phyloP scores from a whole-genome alignment of 2,797 vertebrate species.

The Spinibarbus caldwelli region DNA sequence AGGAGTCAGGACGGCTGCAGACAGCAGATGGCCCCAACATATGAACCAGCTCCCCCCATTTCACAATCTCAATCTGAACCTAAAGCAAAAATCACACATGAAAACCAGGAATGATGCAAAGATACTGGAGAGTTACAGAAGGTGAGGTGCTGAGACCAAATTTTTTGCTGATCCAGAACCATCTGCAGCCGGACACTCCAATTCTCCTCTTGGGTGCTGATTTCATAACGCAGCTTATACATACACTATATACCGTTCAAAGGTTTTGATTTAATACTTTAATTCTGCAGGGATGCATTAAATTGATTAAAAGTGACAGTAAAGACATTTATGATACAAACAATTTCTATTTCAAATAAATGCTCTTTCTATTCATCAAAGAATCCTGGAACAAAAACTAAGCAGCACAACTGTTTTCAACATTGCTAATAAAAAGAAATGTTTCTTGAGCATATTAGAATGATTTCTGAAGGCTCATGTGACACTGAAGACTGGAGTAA shows the following conservation, averaged over 20 bases:
- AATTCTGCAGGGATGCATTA: neutral
- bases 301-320: neutral
- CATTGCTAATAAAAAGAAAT: neutral
- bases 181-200: neutral
- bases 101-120: neutral
- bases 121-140: neutral
- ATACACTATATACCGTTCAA: neutral
- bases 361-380: neutral
- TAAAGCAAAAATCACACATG: constrained; percentile 5
- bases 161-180: constrained; percentile 18
- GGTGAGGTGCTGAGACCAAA: neutral
- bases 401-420: neutral
- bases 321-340: neutral
- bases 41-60: constrained; percentile 33
- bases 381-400: neutral
- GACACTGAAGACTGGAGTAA: neutral
- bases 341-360: neutral
- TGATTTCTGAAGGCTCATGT: neutral
- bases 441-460: neutral
- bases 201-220: neutral
- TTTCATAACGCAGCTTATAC: neutral
- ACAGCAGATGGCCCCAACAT: constrained; percentile 60
- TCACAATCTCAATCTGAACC: constrained; percentile 20
- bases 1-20: constrained; percentile 52
- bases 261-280: neutral